Evolutionary conservation across 2,797 vertebrate genomes (phyloP), one percentile per base, ranked within the genome.

Genomic region (Pogoniulus pusillus): DNA sequence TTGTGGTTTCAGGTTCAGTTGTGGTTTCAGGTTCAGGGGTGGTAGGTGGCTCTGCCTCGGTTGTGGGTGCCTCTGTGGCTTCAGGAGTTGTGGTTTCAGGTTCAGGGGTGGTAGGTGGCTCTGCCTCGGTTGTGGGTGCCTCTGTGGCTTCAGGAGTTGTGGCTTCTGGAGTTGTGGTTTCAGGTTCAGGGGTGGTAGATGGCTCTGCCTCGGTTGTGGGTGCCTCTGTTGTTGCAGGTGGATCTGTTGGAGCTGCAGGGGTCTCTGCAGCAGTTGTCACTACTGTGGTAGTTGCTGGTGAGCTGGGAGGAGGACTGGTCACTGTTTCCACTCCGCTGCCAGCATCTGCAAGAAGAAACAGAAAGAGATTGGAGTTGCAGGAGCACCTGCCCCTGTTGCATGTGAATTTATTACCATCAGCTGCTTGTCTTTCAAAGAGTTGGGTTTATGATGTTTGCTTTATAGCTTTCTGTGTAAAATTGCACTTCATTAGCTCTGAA

Each of bases 241-340:
- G 59, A 6, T 81, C 78, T 55, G 60, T 60, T 35, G 47, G 47
- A 41, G 55, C 26, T 1, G 12, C 35, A 3, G 71, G 63, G 16
- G 26, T 57, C 57, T 82, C 64, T 74, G 22, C 22, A 5, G 43
- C 26, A 9, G 39, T 66, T 41, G 72, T 45, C 39, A 16, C 23
- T 64, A 18, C 14, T 70, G 51, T 32, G 15, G n/a, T 57, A 27
- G 55, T 82, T 45, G 89, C 30, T 41, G 82, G 69, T 37, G 49
- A 26, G 43, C 55, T 63, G 37, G 95, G 75, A 39, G 90, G 69
- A 51, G 87, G 90, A 39, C 80, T 96, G 23, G 94, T 78, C 13
- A n/a, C 87, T 32, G 62, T 89, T 47, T 97, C 96, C n/a, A 60
- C 12, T 65, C 86, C 96, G 59, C 89, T 96, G 68, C 90, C 93